These are phyloP conservation scores for Nomada ferruginata DNA, from an alignment of 2,888 invertebrate species.

Conservation along the genomic window DNA sequence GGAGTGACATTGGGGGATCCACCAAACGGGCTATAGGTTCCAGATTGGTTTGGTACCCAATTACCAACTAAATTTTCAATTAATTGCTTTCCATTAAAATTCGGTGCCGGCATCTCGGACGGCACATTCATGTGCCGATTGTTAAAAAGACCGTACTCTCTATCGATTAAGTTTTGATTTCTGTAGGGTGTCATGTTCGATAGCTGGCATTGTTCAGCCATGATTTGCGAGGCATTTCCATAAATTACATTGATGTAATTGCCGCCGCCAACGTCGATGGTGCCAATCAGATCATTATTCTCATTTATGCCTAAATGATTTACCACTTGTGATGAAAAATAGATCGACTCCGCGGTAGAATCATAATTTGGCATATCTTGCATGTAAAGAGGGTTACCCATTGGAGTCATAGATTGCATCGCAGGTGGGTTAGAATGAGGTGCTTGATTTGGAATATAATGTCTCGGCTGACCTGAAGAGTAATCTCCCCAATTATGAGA, in stretches of 20 bases:
- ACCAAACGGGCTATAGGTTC: slow-evolving; percentile 91
- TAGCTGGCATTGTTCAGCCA: slow-evolving; percentile 79
- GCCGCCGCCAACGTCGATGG: slow-evolving; percentile 83
- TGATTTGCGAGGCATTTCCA: slow-evolving; percentile 80
- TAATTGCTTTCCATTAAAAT: slow-evolving; percentile 85
- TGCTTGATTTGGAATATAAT: slow-evolving; percentile 72
- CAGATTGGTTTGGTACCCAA: slow-evolving; percentile 89
- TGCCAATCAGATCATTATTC: slow-evolving; percentile 81
- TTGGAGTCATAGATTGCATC: slow-evolving; percentile 66
- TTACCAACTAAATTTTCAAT: slow-evolving; percentile 90
- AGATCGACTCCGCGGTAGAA: slow-evolving; percentile 75
- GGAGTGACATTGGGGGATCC: slow-evolving; percentile 82
- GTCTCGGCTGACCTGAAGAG: slow-evolving; percentile 72
- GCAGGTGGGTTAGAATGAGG: slow-evolving; percentile 62
- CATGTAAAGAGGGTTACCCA: slow-evolving; percentile 75
- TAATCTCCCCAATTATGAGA: slow-evolving; percentile 81
- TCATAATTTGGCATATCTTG: slow-evolving; percentile 75
- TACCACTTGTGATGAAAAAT: slow-evolving; percentile 79
- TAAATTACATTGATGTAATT: slow-evolving; percentile 84
- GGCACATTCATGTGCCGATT: slow-evolving; percentile 75
- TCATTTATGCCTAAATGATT: slow-evolving; percentile 81
- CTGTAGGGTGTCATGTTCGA: slow-evolving; percentile 75
- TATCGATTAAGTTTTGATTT: slow-evolving; percentile 75
- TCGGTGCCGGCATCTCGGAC: slow-evolving; percentile 71
- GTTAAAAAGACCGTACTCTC: slow-evolving; percentile 82